Base-by-base conservation (phyloP, 2,113 vertebrate species). In the Sclerurus mexicanus region DNA sequence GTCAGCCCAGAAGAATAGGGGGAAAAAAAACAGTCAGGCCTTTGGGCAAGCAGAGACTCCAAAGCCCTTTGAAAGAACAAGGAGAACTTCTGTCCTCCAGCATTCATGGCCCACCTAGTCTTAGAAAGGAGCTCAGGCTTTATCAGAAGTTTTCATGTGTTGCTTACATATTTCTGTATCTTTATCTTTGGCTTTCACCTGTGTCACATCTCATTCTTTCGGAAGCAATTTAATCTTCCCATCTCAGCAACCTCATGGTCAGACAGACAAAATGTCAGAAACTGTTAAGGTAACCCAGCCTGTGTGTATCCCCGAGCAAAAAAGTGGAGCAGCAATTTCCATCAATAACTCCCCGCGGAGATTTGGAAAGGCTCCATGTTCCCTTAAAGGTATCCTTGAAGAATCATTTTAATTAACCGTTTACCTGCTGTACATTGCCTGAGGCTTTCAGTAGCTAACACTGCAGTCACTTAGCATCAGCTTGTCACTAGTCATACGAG, bases 381-480 rank as follows among this genome's bases (percentile, higher is more conserved):
- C 79, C 93, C 76, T 87, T 87, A 78, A 55, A 87, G 95, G 73
- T 89, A 95, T 79, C 81, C 93, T 94, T 82, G 88, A 95, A 95
- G 93, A 94, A 92, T 67, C 46, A 44, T 91, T 96, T 97, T 97
- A 96, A 95, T 97, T 97, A 97, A 96, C 91, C 71, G 0, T 96
- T 97, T 97, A 94, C 89, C 87, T 94, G 58, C 89, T 94, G 91
- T 74, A 91, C 5, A 2, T 92, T 94, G 96, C 97, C 96, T 18
- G 74, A 78, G 94, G 95, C 87, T 88, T 83, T 85, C 49, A 67
- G 90, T 27, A 94, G 92, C 78, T 92, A 78, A 94, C 89, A 73
- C 6, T 84, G 94, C 78, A 95, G 91, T 78, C 63, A 64, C 79
- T 96, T 60, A 92, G 75, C 75, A 72, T 86, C 79, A 77, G 87